phyloP scores from a whole-genome alignment of 2,888 invertebrate species.

The Siphonodentalium dalli region DNA sequence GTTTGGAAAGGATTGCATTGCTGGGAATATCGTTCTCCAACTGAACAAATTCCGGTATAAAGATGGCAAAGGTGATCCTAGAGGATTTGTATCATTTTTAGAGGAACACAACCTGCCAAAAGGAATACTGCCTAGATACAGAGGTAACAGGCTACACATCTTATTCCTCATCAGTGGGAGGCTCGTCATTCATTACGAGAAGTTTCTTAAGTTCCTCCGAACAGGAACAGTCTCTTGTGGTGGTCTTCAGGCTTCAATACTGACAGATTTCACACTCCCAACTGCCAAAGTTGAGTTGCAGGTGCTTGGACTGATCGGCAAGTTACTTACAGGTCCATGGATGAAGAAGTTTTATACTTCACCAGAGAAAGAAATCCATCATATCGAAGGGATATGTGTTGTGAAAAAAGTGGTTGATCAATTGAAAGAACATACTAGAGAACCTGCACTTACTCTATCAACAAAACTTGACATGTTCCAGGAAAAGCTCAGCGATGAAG shows the following conservation, averaged over 20 bases:
- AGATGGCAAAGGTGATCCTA: conserved; percentile 29
- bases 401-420: no score
- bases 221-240: conserved; percentile 17
- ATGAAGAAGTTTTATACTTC: conserved; percentile 17
- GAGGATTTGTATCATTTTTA: conserved; percentile 25
- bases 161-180: conserved; percentile 24
- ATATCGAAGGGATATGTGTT: no score
- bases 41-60: conserved; percentile 31
- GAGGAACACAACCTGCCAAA: no score
- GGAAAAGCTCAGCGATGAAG: no score
- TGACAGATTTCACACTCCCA: conserved; percentile 11
- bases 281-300: conserved; percentile 16
- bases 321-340: conserved; percentile 1
- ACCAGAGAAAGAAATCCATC: conserved; percentile 4
- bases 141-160: conserved; percentile 29
- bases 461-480: no score
- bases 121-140: conserved; percentile 23
- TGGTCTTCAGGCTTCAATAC: conserved; percentile 12
- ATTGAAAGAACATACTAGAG: no score
- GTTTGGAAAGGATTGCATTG: conserved; percentile 27
- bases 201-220: conserved; percentile 13
- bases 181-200: background rate
- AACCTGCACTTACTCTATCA: no score
- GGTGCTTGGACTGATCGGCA: conserved; percentile 16
- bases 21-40: conserved; percentile 23